These are phyloP conservation scores for Prorops nasuta DNA, from an alignment of 1,140 invertebrate genomes.

Conservation along the genomic window DNA sequence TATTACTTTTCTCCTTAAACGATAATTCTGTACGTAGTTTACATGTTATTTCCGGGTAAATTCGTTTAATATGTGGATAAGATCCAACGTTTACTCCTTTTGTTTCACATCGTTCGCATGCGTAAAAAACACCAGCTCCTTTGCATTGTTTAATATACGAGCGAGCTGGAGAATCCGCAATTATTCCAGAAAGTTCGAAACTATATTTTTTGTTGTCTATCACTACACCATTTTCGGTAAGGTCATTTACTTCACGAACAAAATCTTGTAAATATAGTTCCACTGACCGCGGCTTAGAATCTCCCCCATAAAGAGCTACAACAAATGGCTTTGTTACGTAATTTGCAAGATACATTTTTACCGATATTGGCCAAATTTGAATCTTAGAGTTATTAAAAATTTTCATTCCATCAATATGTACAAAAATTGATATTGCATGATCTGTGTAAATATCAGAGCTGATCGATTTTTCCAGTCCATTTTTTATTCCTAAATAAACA, in stretches of 20 bases:
- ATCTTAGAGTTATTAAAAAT: background rate
- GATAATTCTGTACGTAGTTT: slow-evolving; percentile 17
- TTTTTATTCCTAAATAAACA: background rate
- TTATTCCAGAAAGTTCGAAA: slow-evolving; percentile 16
- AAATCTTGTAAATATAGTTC: slow-evolving; percentile 20
- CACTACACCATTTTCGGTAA: slow-evolving; percentile 14
- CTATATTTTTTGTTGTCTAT: slow-evolving; percentile 7
- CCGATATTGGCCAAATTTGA: background rate
- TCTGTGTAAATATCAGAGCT: background rate
- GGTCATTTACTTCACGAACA: slow-evolving; percentile 16
- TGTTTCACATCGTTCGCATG: slow-evolving; percentile 24
- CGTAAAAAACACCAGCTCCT: slow-evolving; percentile 20
- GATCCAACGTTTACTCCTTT: slow-evolving; percentile 19
- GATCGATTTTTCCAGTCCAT: background rate
- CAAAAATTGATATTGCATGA: background rate
- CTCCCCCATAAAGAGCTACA: slow-evolving; percentile 17
- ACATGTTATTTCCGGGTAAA: slow-evolving; percentile 18
- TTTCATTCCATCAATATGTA: background rate
- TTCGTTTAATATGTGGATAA: slow-evolving; percentile 10
- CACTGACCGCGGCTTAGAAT: slow-evolving; percentile 15
- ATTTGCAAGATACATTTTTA: background rate
- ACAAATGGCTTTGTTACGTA: slow-evolving; percentile 11
- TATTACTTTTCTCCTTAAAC: slow-evolving; percentile 15
- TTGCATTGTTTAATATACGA: slow-evolving; percentile 25
- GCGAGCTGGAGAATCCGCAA: slow-evolving; percentile 21